These are phyloP conservation scores for Dimorphilus gyrociliatus DNA, from an alignment of 2,888 invertebrate genomes.

Conservation along the genomic window DNA sequence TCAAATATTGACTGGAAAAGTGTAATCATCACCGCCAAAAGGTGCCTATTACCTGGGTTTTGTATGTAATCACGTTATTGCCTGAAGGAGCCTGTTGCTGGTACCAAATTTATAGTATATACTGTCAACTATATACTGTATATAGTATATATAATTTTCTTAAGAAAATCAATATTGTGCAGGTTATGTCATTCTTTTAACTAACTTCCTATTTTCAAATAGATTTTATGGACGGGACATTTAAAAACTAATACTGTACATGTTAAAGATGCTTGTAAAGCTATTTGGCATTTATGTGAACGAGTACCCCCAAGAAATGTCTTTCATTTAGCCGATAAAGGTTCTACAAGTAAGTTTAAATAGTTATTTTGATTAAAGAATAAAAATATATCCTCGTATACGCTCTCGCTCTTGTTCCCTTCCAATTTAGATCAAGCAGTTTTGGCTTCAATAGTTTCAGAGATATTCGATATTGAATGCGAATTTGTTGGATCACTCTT, in stretches of 20 bases:
- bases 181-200: too few relatives aligned
- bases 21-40: too few relatives aligned
- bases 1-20: too few relatives aligned
- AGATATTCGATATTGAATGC: constrained; percentile 66
- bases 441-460: constrained; percentile 58
- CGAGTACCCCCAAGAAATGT: constrained; percentile 43
- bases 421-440: constrained; percentile 55
- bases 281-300: constrained; percentile 53
- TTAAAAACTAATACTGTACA: constrained; percentile 73
- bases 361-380: constrained; percentile 1
- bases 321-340: constrained; percentile 68
- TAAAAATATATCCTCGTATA: too few relatives aligned
- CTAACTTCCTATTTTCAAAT: too few relatives aligned
- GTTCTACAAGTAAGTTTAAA: constrained; percentile 46
- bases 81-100: too few relatives aligned
- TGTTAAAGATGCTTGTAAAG: constrained; percentile 63
- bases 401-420: constrained; percentile 1
- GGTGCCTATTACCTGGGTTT: too few relatives aligned
- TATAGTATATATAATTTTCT: too few relatives aligned
- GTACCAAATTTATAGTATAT: too few relatives aligned
- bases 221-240: constrained; percentile 65
- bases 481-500: constrained; percentile 70
- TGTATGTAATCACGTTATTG: too few relatives aligned
- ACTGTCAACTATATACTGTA: too few relatives aligned
- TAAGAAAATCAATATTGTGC: too few relatives aligned